Evolutionary conservation across 2,888 invertebrate species (phyloP).

Genomic region (Clusia tigrina): DNA sequence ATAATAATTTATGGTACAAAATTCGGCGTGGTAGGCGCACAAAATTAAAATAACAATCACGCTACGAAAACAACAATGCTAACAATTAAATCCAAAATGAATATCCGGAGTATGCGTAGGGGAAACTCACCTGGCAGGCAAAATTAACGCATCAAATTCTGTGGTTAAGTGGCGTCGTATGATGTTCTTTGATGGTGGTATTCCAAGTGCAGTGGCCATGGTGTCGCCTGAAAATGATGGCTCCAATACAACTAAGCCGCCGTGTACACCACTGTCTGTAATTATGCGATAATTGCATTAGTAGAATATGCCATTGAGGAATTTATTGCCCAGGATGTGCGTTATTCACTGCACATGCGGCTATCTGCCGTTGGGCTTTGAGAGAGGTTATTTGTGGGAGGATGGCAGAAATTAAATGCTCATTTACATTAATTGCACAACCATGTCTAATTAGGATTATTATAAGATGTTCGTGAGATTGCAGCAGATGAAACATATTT

Average conservation of each 20-base stretch:
- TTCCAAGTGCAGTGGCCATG: constrained; percentile 91
- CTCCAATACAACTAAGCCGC: constrained; percentile 91
- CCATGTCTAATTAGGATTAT: no score
- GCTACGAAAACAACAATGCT: constrained; percentile 37
- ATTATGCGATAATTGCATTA: no score
- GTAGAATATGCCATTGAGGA: no score
- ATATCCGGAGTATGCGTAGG: neutral
- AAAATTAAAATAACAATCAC: constrained; percentile 31
- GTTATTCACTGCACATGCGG: no score
- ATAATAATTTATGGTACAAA: constrained; percentile 1
- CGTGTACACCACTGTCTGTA: constrained; percentile 92
- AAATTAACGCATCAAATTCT: constrained; percentile 88
- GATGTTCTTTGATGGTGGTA: constrained; percentile 92
- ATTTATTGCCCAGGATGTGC: no score
- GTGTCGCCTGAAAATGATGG: constrained; percentile 94
- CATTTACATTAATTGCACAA: no score
- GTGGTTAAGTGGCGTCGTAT: constrained; percentile 90
- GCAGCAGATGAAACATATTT: no score
- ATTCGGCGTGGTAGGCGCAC: neutral
- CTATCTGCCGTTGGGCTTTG: no score
- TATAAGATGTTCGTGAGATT: no score
- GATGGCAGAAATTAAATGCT: no score
- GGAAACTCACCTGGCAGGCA: constrained; percentile 85
- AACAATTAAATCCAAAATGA: neutral
- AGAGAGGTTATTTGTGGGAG: no score